A percentile compares a stretch with the other conserved stretches of the same genome.
These are phyloP conservation scores for Cyprinodon brontotheroides DNA, from an alignment of 2,113 vertebrate species.

Conservation along the genomic window DNA sequence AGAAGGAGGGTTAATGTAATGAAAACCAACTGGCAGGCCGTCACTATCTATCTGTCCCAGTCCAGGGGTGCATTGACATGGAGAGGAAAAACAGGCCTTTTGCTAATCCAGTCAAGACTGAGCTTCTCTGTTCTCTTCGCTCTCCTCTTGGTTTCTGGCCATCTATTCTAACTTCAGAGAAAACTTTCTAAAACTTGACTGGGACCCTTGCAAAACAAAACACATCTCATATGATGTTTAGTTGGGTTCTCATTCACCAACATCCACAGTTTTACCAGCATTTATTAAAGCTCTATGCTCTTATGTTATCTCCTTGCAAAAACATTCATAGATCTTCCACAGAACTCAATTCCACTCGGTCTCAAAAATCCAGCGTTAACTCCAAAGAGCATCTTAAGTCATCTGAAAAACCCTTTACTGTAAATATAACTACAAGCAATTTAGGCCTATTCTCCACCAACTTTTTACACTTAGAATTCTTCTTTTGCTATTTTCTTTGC, in stretches of 20 bases:
- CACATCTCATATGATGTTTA: conserved; percentile 6
- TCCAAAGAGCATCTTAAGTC: too few relatives aligned
- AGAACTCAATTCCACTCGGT: too few relatives aligned
- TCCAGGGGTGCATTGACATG: conserved; percentile 59
- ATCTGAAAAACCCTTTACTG: too few relatives aligned
- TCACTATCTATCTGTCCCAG: conserved; percentile 78
- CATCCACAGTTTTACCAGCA: neutral
- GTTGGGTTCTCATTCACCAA: neutral
- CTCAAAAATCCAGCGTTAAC: too few relatives aligned
- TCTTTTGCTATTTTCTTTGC: too few relatives aligned
- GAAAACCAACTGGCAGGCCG: conserved; percentile 81
- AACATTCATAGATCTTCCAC: too few relatives aligned
- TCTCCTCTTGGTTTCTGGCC: conserved; percentile 17
- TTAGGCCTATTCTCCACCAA: too few relatives aligned
- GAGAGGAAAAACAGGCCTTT: conserved; percentile 70
- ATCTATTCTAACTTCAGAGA: conserved; percentile 49
- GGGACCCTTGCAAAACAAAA: conserved; percentile 27
- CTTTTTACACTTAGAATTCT: too few relatives aligned
- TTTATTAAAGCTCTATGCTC: neutral
- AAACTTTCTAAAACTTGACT: conserved; percentile 43
- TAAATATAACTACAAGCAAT: too few relatives aligned
- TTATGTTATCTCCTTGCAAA: neutral
- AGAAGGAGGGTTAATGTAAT: conserved; percentile 67
- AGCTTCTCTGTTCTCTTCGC: conserved; percentile 33
- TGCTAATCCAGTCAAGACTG: conserved; percentile 64